Base-by-base conservation (phyloP, 1,140 invertebrate genomes). In the Bathynomus jamesi region DNA sequence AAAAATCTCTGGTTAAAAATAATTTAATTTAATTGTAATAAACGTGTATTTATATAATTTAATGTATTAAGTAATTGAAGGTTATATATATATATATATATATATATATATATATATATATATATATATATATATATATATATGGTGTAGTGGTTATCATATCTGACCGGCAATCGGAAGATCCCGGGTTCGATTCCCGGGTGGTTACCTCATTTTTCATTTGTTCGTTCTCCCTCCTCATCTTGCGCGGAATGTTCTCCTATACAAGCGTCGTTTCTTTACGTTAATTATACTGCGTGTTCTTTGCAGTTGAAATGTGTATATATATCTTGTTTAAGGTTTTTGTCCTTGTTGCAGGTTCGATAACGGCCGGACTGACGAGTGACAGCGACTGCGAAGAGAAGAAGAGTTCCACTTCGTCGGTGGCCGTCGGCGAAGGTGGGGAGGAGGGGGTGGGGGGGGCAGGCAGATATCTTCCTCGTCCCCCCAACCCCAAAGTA, bases 371-470 rank as follows among this genome's bases (percentile, higher is more conserved):
- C 5, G 73, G 74, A 25, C 32, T 77, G 67, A 73, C 73, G 46
- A 71, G 69, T 29, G 79, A 74, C 73, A 76, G 68, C 30, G 75
- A 80, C 27, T 80, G 79, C n/a, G 79, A 79, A 64, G 77, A 79
- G 53, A 81, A 78, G 71, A 78, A 78, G 77, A 80, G 80, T 61
- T 80, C 80, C 27, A 62, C 76, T 11, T 76, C 71, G 17, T 78
- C 70, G 11, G 72, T 66, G 3, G 71, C 66, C 28, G 74, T 30
- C 11, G 69, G 11, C 2, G 72, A 61, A 32, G 53, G 40, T 70
- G 28, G 61, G 53, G 69, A 17, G 11, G 70, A 53, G 17, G 67
- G 28, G 30, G 46, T 30, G 65, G 4, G 65, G 65, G 65, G 60
- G 71, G 64, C 8, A 32, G 67, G 1, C 31, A 32, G 40, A 65